These are phyloP conservation scores for Siniperca scherzeri DNA, from an alignment of 2,797 vertebrate species.

Conservation along the genomic window DNA sequence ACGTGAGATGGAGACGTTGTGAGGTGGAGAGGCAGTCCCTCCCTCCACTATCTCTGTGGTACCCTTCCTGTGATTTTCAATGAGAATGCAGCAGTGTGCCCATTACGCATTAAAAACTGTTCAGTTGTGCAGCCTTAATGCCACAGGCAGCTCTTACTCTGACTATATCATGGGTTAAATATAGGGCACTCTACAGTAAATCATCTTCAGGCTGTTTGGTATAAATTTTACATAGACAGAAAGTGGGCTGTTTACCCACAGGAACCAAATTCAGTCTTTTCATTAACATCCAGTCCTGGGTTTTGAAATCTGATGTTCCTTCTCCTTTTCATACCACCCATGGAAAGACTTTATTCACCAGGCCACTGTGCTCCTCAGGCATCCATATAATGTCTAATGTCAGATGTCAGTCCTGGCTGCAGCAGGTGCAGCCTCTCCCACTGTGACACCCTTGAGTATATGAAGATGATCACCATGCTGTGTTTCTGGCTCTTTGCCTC, in stretches of 20 bases:
- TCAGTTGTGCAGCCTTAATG: background rate
- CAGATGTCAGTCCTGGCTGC: constrained; percentile 15
- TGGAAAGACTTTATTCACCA: background rate
- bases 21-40: constrained; percentile 47
- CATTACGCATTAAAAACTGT: background rate
- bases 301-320: background rate
- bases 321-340: background rate
- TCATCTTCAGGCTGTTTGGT: constrained; percentile 1
- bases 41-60: constrained; percentile 32
- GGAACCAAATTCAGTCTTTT: background rate
- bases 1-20: constrained; percentile 62
- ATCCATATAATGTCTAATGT: constrained; percentile 12
- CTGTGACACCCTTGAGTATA: background rate
- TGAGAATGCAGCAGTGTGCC: constrained; percentile 21
- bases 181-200: background rate
- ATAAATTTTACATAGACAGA: constrained; percentile 7
- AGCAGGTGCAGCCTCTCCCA: background rate
- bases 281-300: background rate
- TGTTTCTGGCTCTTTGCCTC: constrained; percentile 10
- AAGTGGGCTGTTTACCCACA: background rate
- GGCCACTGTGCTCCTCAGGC: background rate
- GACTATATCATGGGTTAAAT: constrained; percentile 8
- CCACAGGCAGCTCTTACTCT: background rate
- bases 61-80: constrained; percentile 43
- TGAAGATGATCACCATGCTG: background rate